Evolutionary conservation across 1,140 invertebrate genomes (phyloP).

Genomic region (Apocrypta bakeri): DNA sequence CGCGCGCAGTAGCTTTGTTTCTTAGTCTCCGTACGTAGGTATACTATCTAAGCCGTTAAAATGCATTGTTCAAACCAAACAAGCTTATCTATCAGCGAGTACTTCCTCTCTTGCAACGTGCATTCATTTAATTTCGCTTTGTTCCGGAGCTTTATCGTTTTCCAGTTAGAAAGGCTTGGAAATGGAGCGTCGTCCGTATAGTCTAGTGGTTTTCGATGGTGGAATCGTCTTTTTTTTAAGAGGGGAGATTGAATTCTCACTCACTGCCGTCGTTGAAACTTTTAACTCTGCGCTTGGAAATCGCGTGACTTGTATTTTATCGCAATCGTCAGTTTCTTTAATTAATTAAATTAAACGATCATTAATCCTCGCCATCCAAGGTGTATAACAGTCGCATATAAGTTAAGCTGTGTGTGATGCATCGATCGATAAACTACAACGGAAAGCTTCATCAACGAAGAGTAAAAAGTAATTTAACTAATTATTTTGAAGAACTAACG

Average conservation of each 20-base stretch:
- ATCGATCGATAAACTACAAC: neutral
- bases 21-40: neutral
- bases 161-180: neutral
- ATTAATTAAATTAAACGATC: no score
- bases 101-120: conserved; percentile 12
- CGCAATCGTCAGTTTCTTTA: no score
- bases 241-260: neutral
- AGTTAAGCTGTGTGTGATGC: neutral
- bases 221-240: neutral
- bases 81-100: conserved; percentile 38
- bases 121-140: conserved; percentile 30
- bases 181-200: neutral
- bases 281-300: no score
- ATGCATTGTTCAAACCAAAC: conserved; percentile 35
- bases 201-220: neutral
- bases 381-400: no score
- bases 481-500: neutral
- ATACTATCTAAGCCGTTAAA: conserved; percentile 32
- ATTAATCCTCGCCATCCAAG: neutral
- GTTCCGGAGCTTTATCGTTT: conserved; percentile 10
- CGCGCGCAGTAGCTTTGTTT: conserved; percentile 6
- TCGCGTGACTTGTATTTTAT: no score
- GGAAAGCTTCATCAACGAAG: neutral
- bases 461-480: neutral
- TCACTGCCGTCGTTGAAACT: no score